Evolutionary conservation across 1,140 invertebrate species (phyloP).

Genomic region (Drosophila lini): DNA sequence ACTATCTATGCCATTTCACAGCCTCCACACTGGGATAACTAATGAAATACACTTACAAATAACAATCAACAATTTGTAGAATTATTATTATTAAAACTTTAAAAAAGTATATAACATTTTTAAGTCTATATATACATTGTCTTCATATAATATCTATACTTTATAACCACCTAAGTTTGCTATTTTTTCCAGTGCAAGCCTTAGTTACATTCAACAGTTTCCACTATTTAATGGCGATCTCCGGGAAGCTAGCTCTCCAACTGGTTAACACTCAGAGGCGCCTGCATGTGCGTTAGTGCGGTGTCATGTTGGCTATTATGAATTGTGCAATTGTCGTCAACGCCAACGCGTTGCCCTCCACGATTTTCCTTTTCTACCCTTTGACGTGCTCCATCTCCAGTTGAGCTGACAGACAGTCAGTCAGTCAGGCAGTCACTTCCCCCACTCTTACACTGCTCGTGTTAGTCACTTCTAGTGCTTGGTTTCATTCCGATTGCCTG

Average conservation of each 20-base stretch:
- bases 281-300: slow-evolving; percentile 14
- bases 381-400: slow-evolving; percentile 23
- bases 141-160: neutral
- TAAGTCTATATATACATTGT: no score
- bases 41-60: neutral
- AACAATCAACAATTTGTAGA: neutral
- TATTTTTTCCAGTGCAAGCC: slow-evolving; percentile 15
- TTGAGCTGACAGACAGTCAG: slow-evolving; percentile 30
- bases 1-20: slow-evolving; percentile 3
- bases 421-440: slow-evolving; percentile 15
- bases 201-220: slow-evolving; percentile 53
- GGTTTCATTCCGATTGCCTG: slow-evolving; percentile 60
- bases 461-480: slow-evolving; percentile 48
- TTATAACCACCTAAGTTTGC: neutral
- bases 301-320: slow-evolving; percentile 77
- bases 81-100: neutral
- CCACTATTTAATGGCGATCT: slow-evolving; percentile 52
- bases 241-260: slow-evolving; percentile 34
- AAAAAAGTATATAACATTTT: no score
- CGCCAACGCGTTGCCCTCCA: slow-evolving; percentile 55
- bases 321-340: slow-evolving; percentile 81
- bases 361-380: slow-evolving; percentile 16
- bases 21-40: neutral
- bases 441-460: neutral
- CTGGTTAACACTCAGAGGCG: slow-evolving; percentile 53